Evolutionary conservation across 2,797 vertebrate genomes (phyloP).

Genomic region (Selene dorsalis): DNA sequence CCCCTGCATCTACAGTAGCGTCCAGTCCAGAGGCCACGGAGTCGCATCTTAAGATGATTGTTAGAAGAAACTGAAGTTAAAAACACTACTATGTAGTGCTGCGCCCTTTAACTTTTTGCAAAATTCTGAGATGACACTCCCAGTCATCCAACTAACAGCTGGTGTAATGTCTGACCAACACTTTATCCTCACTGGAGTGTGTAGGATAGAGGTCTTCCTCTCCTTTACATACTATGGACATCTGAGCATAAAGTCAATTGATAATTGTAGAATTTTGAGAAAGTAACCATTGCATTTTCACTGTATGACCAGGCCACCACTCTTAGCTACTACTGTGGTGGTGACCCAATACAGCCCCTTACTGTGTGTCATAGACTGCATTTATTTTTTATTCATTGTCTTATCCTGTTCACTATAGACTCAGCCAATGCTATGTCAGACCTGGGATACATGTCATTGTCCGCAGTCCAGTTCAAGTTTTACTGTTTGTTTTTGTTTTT

Average conservation of each 20-base stretch:
- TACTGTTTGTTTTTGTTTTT: conserved; percentile 51
- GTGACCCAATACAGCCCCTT: conserved; percentile 57
- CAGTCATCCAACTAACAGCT: conserved; percentile 45
- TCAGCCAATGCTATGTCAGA: conserved; percentile 57
- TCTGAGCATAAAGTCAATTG: conserved; percentile 58
- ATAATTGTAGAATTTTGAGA: conserved; percentile 57
- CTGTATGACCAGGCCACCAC: conserved; percentile 48
- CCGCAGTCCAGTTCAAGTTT: conserved; percentile 61
- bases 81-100: conserved; percentile 87
- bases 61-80: conserved; percentile 67
- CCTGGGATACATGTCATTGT: conserved; percentile 51
- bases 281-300: conserved; percentile 56
- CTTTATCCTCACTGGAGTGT: conserved; percentile 43
- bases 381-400: conserved; percentile 65
- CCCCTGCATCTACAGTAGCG: conserved; percentile 81
- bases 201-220: conserved; percentile 36
- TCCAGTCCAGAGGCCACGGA: conserved; percentile 68
- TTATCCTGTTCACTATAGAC: conserved; percentile 67
- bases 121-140: conserved; percentile 55
- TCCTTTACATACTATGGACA: conserved; percentile 46
- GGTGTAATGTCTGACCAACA: conserved; percentile 49
- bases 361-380: conserved; percentile 61
- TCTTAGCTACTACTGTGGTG: conserved; percentile 49
- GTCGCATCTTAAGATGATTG: conserved; percentile 62
- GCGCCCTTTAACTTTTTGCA: conserved; percentile 64